Conservation (phyloP, 2,113 vertebrate species). For the Ceyx melanurus region DNA sequence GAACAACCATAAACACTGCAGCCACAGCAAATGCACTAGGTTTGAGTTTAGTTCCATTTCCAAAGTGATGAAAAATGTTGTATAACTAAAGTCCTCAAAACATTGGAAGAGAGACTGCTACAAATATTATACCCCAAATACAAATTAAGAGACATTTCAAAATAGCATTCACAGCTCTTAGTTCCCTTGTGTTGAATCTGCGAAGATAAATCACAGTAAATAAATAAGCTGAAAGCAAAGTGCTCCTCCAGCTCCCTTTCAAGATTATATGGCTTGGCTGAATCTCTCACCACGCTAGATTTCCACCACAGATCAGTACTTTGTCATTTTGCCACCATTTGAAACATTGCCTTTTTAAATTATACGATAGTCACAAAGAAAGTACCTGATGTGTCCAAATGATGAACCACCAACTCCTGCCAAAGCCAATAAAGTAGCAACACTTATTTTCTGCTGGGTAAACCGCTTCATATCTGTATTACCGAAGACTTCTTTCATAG, state of each 20-base stretch:
- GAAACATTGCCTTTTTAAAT: conserved; percentile 37
- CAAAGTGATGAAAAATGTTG: background rate
- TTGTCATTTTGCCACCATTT: conserved; percentile 28
- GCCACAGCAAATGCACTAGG: background rate
- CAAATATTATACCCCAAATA: background rate
- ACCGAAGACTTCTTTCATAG: background rate
- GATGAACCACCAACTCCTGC: conserved; percentile 23
- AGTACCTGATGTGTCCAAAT: conserved; percentile 39
- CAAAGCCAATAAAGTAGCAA: conserved; percentile 15
- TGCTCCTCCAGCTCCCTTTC: background rate
- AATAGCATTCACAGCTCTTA: background rate
- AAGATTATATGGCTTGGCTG: background rate
- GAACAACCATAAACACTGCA: background rate
- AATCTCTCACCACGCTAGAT: background rate
- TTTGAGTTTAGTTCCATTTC: background rate
- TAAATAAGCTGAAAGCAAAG: background rate
- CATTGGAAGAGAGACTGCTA: background rate
- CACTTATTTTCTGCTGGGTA: conserved; percentile 7
- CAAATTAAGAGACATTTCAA: background rate
- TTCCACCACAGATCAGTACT: background rate
- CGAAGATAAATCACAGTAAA: background rate
- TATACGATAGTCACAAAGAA: background rate
- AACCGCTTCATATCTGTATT: background rate
- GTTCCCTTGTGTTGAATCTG: background rate
- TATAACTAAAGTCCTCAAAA: background rate